Evolutionary conservation across 2,888 invertebrate species (phyloP).

Genomic region (Luperina testacea): DNA sequence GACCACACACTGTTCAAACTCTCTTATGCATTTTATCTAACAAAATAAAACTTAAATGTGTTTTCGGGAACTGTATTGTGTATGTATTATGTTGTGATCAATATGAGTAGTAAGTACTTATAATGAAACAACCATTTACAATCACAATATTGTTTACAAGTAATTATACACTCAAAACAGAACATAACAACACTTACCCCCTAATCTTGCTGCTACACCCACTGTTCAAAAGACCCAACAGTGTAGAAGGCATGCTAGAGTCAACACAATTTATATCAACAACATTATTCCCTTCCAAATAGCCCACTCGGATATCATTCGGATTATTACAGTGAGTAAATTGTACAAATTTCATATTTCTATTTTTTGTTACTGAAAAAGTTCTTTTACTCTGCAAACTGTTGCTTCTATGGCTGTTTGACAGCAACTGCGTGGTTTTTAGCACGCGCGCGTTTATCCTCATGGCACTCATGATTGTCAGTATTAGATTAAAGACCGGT

Average conservation of each 20-base stretch:
- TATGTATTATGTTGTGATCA: not conserved
- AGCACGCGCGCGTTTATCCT: conserved; percentile 65
- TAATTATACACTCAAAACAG: not conserved
- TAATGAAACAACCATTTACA: not conserved
- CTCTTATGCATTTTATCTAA: not conserved
- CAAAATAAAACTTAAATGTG: not conserved
- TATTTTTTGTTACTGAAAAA: conserved; percentile 75
- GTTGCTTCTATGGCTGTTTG: conserved; percentile 64
- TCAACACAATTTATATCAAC: conserved; percentile 92
- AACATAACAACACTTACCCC: conserved; percentile 74
- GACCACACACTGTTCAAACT: not conserved
- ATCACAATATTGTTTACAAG: not conserved
- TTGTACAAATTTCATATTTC: conserved; percentile 93
- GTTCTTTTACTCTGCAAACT: conserved; percentile 56
- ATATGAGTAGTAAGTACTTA: not conserved
- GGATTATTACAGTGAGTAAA: conserved; percentile 90
- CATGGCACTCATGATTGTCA: conserved; percentile 71
- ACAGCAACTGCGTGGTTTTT: conserved; percentile 71
- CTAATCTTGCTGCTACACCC: conserved; percentile 77
- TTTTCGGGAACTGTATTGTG: not conserved
- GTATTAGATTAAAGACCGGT: conserved; percentile 33
- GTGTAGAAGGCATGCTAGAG: conserved; percentile 78
- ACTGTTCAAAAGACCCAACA: conserved; percentile 85
- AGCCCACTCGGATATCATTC: conserved; percentile 92
- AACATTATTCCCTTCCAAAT: conserved; percentile 91